Conservation (phyloP, 2,113 vertebrate genomes). For the Carettochelys insculpta region DNA sequence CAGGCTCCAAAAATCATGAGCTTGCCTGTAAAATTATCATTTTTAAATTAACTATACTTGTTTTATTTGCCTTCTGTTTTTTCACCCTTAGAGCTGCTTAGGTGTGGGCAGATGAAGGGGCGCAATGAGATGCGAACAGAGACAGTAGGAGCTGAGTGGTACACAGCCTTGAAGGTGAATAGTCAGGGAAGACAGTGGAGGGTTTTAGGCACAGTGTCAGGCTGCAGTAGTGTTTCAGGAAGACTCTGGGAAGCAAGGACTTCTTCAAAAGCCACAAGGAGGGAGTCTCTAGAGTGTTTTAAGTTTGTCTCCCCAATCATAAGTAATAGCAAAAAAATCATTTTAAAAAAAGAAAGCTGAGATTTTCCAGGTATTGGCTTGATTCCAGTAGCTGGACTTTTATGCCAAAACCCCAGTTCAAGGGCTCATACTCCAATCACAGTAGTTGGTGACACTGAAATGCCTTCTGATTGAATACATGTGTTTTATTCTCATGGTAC, state of each 20-base stretch:
- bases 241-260: too few species aligned
- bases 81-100: neutral
- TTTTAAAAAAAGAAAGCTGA: neutral
- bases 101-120: neutral
- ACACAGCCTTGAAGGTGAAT: neutral
- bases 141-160: neutral
- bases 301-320: neutral
- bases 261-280: too few species aligned
- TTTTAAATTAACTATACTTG: neutral
- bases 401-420: neutral
- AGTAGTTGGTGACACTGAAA: neutral
- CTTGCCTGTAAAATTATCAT: neutral
- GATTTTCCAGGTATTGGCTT: neutral
- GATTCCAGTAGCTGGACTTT: neutral
- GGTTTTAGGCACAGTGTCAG: neutral
- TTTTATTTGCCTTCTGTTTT: neutral
- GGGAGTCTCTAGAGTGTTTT: neutral
- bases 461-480: neutral
- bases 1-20: neutral
- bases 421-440: rapidly evolving
- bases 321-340: neutral
- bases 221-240: too few species aligned
- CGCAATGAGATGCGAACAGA: neutral
- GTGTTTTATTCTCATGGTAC: neutral
- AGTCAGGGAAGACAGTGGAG: neutral